Base-by-base conservation (phyloP, 2,797 vertebrate genomes). In the Staurois parvus region DNA sequence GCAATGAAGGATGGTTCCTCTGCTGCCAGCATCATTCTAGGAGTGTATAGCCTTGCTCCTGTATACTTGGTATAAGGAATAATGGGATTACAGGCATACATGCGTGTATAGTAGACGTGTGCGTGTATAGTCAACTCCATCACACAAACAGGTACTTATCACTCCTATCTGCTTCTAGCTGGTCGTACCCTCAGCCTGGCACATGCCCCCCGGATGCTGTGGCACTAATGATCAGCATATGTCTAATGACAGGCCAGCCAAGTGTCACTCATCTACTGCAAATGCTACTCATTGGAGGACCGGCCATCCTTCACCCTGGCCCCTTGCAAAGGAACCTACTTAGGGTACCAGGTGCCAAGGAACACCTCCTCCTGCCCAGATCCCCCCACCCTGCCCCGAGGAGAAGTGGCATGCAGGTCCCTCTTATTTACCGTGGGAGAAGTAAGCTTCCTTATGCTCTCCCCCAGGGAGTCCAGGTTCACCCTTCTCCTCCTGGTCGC, bases 401-500 rank as follows among this genome's bases (percentile, higher is more conserved):
- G 79, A 29, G 34, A 11, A 64, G 82, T 7, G 34, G 29, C 88
- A 15, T 42, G 80, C 79, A 87, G 85, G 86, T 37, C 87, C 86
- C 59, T n/a, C 12, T 45, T 21, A 89, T 94, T 94, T 96, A 99
- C 97, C 96, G 97, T 97, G 89, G 97, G 97, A 89, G 97, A 96
- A 42, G 97, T 97, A 86, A 99, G 94, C 83, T 97, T 93, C 89
- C 95, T 95, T 92, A 99, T 94, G 94, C 97, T 98, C 93, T 99
- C 97, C 76, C 98, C 98, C 87, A 99, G 94, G 17, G 97, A 99
- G 94, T 99, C 98, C 91, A 99, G 94, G 94, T 99, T 98, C 88
- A 98, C 97, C 90, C 97, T 92, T 88, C 96, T 94, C 87, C 97
- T 94, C 90, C 97, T 93, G 87, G 96, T 96, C 37, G 90, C 91